These are phyloP conservation scores for Ophiothrix spiculata DNA, from an alignment of 35 echinoderm and acorn worm species.

Conservation along the genomic window DNA sequence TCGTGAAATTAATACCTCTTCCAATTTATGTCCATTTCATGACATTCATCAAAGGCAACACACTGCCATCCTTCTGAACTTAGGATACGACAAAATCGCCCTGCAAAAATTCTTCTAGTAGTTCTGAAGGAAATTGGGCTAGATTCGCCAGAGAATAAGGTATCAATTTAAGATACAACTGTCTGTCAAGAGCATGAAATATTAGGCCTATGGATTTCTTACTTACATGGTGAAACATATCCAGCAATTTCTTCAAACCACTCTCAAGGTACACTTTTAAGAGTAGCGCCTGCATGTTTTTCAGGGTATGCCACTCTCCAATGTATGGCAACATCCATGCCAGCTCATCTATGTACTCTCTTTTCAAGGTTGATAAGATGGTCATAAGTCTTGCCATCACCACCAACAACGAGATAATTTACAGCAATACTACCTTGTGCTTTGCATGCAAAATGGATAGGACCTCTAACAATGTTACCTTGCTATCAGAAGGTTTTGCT, in stretches of 20 bases:
- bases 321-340: conserved; percentile 36
- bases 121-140: conserved; percentile 24
- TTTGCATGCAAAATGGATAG: neutral
- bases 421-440: neutral
- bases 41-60: conserved; percentile 59
- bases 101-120: neutral
- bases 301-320: conserved; percentile 59
- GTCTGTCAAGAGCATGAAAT: conserved; percentile 60
- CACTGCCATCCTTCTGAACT: neutral
- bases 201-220: conserved; percentile 23
- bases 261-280: conserved; percentile 41
- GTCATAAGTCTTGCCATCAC: conserved; percentile 53
- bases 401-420: conserved; percentile 36
- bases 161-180: conserved; percentile 40
- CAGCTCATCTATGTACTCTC: conserved; percentile 30
- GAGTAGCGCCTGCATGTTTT: conserved; percentile 36
- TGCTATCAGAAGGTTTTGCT: neutral
- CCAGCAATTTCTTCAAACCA: conserved; percentile 13
- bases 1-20: conserved; percentile 36
- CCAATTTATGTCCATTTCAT: conserved; percentile 64
- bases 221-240: conserved; percentile 32
- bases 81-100: conserved; percentile 51
- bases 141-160: conserved; percentile 23
- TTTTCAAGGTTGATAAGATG: conserved; percentile 29
- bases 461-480: neutral